Base-by-base conservation (phyloP, 2,797 vertebrate species). In the Hylomyscus alleni region DNA sequence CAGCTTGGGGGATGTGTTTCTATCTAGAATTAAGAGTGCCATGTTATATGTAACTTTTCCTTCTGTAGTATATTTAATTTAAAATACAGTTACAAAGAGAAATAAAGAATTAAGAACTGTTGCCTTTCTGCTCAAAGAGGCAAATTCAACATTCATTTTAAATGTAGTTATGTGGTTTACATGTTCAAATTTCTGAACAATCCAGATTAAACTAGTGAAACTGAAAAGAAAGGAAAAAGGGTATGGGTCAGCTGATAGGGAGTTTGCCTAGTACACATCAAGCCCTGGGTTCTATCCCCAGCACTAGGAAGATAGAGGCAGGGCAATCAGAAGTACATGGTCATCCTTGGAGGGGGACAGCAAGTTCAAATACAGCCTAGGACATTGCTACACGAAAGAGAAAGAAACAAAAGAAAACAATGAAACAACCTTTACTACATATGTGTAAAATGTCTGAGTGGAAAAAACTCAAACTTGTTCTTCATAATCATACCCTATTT, bases 131-230 rank as follows among this genome's bases (percentile, higher is more conserved):
- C 31, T 93, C 31, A 91, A 91, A 91, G 26, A 54, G 50, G 20
- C 44, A 96, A 94, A 75, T 75, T 83, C 47, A 91, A 95, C 22
- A 72, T 86, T 86, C 62, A 94, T 40, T 50, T 92, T 44, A 85
- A 56, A 67, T 6, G 34, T 22, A 92, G 90, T n/a, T 75, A 60
- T 62, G 76, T 47, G 40, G 86, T 65, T 95, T 76, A 65, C 20
- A 69, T 91, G 83, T 93, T 93, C 60, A 91, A 69, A 93, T 82
- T n/a, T 80, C 3, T 44, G 62, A 83, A 90, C 12, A 89, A 94
- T 84, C 34, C 11, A 69, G 24, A 72, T 94, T 15, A 44, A 4
- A 73, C n/a, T 40, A 91, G 34, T 72, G 75, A 69, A 93, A 95
- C 87, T 50, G 75, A 47, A 82, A 94, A 37, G 85, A 69, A 85